Base-by-base conservation (phyloP, 2,113 vertebrate genomes). In the Lepus timidus region DNA sequence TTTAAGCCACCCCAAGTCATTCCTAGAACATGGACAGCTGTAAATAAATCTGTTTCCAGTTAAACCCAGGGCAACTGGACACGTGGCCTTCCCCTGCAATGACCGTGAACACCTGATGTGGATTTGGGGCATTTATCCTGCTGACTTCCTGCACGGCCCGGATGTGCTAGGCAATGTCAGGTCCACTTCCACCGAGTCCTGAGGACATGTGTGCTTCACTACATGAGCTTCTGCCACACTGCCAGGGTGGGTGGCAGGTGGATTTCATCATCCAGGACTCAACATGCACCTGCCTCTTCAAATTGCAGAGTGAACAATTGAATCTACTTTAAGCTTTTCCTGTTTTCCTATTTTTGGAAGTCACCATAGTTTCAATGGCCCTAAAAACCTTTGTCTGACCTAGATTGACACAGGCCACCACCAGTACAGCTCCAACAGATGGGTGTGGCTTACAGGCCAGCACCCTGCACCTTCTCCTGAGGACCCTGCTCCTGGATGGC, bases 391-490 rank as follows among this genome's bases (percentile, higher is more conserved):
- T 49, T 36, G 33, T 20, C 27, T 52, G 39, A 58, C 23, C 33
- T n/a, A 36, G 31, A 33, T 19, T 51, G 33, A 68, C 8, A 80
- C 11, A 8, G 22, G 31, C 0, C 27, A 10, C 19, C 16, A 2
- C 10, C 39, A 49, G 27, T n/a, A 33, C 9, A 12, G 11, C 22
- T 4, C 17, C 16, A 0, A 0, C 0, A 6, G 31, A 5, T 0
- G 6, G 3, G 27, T 12, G 61, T 14, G 4, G 4, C 71, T 29
- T 9, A 16, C 33, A 10, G 25, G 1, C 0, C 12, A 9, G 52
- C 1, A 0, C 16, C 49, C 31, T 52, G 68, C 8, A 2, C 3
- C 9, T 5, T 25, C 68, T 9, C 9, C 16, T 7, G 1, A 25
- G 20, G 7, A 36, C 23, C 64, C 58, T 51, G 71, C 19, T 87